Percentiles rank a stretch among this genome's conserved stretches.
Evolutionary conservation across 1,140 invertebrate species (phyloP).

Genomic region (Zaprionus kolodkinae): DNA sequence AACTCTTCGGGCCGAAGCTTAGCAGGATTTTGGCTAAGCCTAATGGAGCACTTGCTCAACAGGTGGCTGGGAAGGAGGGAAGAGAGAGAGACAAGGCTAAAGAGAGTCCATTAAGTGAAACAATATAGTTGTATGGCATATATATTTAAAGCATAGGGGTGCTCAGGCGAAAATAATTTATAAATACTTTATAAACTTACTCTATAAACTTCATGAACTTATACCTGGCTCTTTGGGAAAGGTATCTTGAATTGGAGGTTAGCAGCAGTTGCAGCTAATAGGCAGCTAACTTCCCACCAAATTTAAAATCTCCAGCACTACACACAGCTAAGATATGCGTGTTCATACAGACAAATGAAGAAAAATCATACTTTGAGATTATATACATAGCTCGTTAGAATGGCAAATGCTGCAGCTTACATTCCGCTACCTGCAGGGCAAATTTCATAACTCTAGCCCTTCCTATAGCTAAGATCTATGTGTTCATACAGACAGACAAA

Average conservation of each 20-base stretch:
- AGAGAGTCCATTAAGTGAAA: background rate
- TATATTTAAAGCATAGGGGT: background rate
- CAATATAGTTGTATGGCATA: constrained; percentile 3
- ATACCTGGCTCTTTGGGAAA: background rate
- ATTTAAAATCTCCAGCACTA: background rate
- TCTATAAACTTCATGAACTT: too few relatives aligned
- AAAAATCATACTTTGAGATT: too few relatives aligned
- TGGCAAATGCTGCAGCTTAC: background rate
- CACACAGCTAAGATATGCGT: background rate
- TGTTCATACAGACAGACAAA: background rate
- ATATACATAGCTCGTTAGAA: background rate
- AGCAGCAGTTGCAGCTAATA: background rate
- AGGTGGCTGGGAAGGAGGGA: constrained; percentile 14
- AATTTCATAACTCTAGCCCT: background rate
- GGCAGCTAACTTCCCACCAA: background rate
- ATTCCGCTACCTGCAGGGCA: background rate
- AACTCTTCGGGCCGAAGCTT: constrained; percentile 15
- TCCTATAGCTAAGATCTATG: background rate
- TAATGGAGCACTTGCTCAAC: constrained; percentile 30
- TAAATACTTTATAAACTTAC: background rate
- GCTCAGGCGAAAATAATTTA: background rate
- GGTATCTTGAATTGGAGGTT: background rate
- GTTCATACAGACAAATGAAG: background rate
- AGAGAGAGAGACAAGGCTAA: background rate
- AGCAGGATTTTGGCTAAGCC: constrained; percentile 28